Evolutionary conservation across 1,140 invertebrate genomes (phyloP).

Genomic region (Pararge aegeria): DNA sequence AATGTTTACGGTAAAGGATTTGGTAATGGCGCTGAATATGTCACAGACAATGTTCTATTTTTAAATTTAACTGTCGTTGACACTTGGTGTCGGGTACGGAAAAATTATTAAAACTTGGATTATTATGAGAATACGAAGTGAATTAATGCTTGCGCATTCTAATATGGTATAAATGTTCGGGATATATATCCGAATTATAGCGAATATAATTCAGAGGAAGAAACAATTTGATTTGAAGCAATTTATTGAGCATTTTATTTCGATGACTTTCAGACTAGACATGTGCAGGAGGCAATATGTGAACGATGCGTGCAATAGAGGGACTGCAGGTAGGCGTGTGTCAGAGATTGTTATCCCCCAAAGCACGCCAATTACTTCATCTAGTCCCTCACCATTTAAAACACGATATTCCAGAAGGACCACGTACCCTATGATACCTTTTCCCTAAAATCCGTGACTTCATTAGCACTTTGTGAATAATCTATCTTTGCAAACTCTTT

Average conservation of each 20-base stretch:
- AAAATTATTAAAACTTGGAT: conserved; percentile 25
- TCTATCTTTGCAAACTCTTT: conserved; percentile 30
- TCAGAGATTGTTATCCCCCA: conserved; percentile 50
- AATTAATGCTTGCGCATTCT: neutral
- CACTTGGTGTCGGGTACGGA: conserved; percentile 27
- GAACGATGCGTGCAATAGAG: conserved; percentile 97
- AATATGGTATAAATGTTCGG: neutral
- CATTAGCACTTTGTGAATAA: conserved; percentile 77
- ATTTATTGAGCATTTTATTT: conserved; percentile 62
- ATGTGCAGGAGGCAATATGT: conserved; percentile 97
- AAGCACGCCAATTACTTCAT: conserved; percentile 70
- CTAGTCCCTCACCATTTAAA: conserved; percentile 58
- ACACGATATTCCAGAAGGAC: conserved; percentile 51
- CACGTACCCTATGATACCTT: conserved; percentile 34
- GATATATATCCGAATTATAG: neutral
- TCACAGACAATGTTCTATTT: conserved; percentile 42
- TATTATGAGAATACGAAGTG: conserved; percentile 28
- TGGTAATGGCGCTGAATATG: conserved; percentile 76
- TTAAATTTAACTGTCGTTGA: conserved; percentile 16
- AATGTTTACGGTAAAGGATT: conserved; percentile 72
- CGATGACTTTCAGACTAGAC: conserved; percentile 91
- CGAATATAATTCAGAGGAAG: conserved; percentile 20
- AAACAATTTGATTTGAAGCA: conserved; percentile 30
- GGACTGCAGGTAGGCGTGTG: conserved; percentile 94
- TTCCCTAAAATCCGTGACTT: conserved; percentile 44